Evolutionary conservation across 2,888 invertebrate genomes (phyloP).

Genomic region (Trissonchulus latispiculum): DNA sequence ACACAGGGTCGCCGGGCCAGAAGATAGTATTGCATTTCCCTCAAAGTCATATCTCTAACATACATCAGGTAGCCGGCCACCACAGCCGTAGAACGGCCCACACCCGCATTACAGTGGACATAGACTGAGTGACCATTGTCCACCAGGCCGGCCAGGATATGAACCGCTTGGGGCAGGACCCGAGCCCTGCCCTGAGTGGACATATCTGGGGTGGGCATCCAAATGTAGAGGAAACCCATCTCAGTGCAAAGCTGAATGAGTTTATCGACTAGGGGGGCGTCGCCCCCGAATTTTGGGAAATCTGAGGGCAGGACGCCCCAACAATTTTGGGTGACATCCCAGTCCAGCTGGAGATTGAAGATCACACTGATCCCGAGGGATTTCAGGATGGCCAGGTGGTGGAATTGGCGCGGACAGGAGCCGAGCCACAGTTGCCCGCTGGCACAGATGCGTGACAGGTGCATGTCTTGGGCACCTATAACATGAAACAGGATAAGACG

Average conservation of each 20-base stretch:
- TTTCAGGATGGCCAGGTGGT: slow-evolving; percentile 15
- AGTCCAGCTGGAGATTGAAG: slow-evolving; percentile 7
- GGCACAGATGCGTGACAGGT: slow-evolving; percentile 1
- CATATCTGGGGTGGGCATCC: slow-evolving; percentile 20
- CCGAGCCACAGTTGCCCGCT: slow-evolving; percentile 13
- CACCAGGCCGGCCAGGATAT: neutral
- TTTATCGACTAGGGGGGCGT: neutral
- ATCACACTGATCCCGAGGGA: neutral
- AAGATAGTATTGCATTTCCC: slow-evolving; percentile 9
- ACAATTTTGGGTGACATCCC: slow-evolving; percentile 6
- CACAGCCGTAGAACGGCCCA: slow-evolving; percentile 15
- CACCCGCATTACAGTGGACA: slow-evolving; percentile 19
- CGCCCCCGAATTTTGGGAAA: neutral
- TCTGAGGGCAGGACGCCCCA: neutral
- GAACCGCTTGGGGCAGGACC: slow-evolving; percentile 15
- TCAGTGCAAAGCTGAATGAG: neutral
- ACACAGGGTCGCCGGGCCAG: slow-evolving; percentile 1
- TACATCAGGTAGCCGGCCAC: slow-evolving; percentile 12
- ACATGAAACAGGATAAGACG: too few species aligned
- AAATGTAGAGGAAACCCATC: slow-evolving; percentile 11
- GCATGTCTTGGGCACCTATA: slow-evolving; percentile 4
- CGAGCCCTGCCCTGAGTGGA: slow-evolving; percentile 9
- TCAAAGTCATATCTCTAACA: neutral
- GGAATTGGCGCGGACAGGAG: slow-evolving; percentile 18
- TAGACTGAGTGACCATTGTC: slow-evolving; percentile 16